Conservation (phyloP, 2,888 invertebrate genomes). For the Caenorhabditis auriculariae region DNA sequence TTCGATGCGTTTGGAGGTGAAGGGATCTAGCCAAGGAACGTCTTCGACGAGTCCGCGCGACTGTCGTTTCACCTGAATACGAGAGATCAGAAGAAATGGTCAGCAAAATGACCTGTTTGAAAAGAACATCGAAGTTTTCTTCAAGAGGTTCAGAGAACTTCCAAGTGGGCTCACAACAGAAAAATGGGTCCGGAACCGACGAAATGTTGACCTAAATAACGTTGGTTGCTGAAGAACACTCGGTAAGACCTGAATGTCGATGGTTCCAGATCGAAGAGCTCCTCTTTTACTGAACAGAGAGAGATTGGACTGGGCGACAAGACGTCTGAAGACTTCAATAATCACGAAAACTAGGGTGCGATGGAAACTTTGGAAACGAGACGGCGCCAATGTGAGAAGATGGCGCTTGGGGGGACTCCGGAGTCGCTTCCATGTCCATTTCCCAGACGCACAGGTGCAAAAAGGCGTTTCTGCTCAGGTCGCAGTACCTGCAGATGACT, state of each 20-base stretch:
- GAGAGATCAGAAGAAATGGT: background rate
- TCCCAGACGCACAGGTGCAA: conserved; percentile 58
- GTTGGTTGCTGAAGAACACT: background rate
- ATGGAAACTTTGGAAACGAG: background rate
- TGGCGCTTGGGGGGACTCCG: background rate
- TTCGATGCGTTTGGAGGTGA: conserved; percentile 93
- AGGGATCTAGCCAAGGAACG: conserved; percentile 92
- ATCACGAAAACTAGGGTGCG: background rate
- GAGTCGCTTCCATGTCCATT: conserved; percentile 11
- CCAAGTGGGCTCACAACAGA: conserved; percentile 13
- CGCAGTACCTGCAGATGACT: conserved; percentile 36
- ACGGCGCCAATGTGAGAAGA: background rate
- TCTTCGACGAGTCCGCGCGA: conserved; percentile 81
- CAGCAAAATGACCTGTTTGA: conserved; percentile 13
- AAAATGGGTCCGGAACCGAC: conserved; percentile 21
- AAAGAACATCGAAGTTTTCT: conserved; percentile 18
- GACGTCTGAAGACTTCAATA: conserved; percentile 6
- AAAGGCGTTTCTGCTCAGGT: conserved; percentile 54
- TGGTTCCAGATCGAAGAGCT: conserved; percentile 77
- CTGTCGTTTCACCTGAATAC: conserved; percentile 68
- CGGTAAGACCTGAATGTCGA: conserved; percentile 81
- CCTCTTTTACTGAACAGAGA: conserved; percentile 92
- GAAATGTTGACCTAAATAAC: conserved; percentile 6
- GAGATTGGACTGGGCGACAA: conserved; percentile 89
- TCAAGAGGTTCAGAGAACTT: conserved; percentile 24